These are phyloP conservation scores for Coptodon rendalli DNA, from an alignment of 2,113 vertebrate species.

Conservation along the genomic window DNA sequence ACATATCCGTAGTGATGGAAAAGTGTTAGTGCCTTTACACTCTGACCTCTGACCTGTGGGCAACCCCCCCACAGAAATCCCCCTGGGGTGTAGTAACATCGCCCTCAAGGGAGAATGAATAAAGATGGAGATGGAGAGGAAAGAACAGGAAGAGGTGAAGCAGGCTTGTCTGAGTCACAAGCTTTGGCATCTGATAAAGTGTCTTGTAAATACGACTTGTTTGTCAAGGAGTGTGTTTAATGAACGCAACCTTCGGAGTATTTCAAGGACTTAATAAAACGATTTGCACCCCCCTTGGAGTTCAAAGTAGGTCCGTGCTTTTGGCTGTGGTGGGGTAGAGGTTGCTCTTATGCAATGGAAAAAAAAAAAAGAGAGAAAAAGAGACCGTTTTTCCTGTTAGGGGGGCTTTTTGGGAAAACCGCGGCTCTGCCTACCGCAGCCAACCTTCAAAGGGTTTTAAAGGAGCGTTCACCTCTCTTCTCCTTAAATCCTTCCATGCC, in stretches of 20 bases:
- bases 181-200: slow-evolving; percentile 9
- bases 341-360: slow-evolving; percentile 61
- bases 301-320: slow-evolving; percentile 61
- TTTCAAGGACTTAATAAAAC: slow-evolving; percentile 72
- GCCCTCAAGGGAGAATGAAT: neutral
- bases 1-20: neutral
- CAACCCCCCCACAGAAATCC: neutral
- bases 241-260: slow-evolving; percentile 27
- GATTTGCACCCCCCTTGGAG: slow-evolving; percentile 56
- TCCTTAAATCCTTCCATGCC: slow-evolving; percentile 35
- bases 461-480: slow-evolving; percentile 39
- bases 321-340: slow-evolving; percentile 42
- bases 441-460: slow-evolving; percentile 49
- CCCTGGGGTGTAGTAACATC: neutral
- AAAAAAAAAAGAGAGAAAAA: slow-evolving; percentile 17
- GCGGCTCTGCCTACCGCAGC: slow-evolving; percentile 59
- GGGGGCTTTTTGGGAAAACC: slow-evolving; percentile 52
- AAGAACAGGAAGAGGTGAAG: neutral
- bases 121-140: neutral
- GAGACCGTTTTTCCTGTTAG: slow-evolving; percentile 53
- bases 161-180: slow-evolving; percentile 43
- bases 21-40: neutral
- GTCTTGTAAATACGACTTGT: neutral
- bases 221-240: slow-evolving; percentile 30
- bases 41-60: neutral